phyloP scores from a whole-genome alignment of 1,140 invertebrate genomes.

The Lucilia sericata region DNA sequence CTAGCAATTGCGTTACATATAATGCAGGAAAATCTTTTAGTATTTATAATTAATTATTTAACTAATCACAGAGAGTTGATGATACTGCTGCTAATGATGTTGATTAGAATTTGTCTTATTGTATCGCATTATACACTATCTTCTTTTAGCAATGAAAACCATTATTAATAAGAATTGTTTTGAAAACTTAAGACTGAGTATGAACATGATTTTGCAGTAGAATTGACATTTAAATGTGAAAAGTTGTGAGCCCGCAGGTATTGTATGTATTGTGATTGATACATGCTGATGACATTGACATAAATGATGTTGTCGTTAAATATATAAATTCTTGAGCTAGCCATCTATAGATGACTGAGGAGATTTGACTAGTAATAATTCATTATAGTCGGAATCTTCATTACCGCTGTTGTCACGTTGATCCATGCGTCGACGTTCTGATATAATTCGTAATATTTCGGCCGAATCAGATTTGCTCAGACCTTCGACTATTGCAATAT shows the following conservation, averaged over 20 bases:
- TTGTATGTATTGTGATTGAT: no score
- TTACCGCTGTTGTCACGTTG: constrained; percentile 61
- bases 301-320: background rate
- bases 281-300: no score
- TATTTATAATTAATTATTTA: background rate
- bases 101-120: background rate
- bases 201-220: background rate
- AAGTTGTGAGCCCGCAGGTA: no score
- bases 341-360: constrained; percentile 63
- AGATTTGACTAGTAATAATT: constrained; percentile 64
- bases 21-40: no score
- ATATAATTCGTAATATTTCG: constrained; percentile 66
- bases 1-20: no score
- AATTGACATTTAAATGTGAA: background rate
- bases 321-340: background rate
- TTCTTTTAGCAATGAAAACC: background rate
- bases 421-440: constrained; percentile 64
- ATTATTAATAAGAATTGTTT: no score
- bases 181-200: background rate
- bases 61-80: background rate
- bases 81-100: background rate
- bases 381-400: constrained; percentile 65
- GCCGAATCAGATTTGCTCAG: constrained; percentile 62
- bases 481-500: constrained; percentile 39
- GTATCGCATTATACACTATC: background rate